Base-by-base conservation (phyloP, 2,888 invertebrate genomes). In the Chaetoderma sp. region DNA sequence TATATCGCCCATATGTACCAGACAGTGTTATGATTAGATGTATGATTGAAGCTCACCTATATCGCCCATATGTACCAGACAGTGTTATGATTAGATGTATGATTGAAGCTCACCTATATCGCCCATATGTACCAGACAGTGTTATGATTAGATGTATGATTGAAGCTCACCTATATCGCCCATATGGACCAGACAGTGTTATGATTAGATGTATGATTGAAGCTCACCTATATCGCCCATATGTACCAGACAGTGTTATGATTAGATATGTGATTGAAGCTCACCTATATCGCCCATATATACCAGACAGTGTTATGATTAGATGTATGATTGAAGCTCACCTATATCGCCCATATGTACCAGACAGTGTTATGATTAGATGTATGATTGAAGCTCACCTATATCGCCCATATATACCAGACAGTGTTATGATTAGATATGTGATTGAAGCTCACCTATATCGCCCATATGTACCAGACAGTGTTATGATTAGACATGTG, bases 221-320 rank as follows among this genome's bases (percentile, higher is more conserved):
- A 10, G 8, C 47, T 45, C 21, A 45, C 6, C 44, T 44, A 27
- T 10, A 52, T 52, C 94, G 0, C 94, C 94, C 64, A 94, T 89
- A 84, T 94, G 94, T 63, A 94, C 93, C 61, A 94, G 89, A 85
- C 94, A 94, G 86, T 94, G 93, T n/a, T n/a, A n/a, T n/a, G 28
- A 45, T 16, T 18, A n/a, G 25, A 30, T 18, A 36, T 62, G 23
- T 28, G 4, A 42, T 8, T n/a, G 16, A 10, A 10, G 8, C 47
- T 45, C 21, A 45, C 6, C 44, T 44, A 27, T 10, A 52, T 52
- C 94, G 0, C 94, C 94, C 64, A 94, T 89, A 84, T 94, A 94
- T 63, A 94, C 93, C 61, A 94, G 89, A 85, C 94, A 94, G 86
- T 94, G 93, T n/a, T n/a, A n/a, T n/a, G n/a, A n/a, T n/a, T n/a